phyloP scores from a whole-genome alignment of 2,113 vertebrate genomes.

The Emydocephalus ijimae region DNA sequence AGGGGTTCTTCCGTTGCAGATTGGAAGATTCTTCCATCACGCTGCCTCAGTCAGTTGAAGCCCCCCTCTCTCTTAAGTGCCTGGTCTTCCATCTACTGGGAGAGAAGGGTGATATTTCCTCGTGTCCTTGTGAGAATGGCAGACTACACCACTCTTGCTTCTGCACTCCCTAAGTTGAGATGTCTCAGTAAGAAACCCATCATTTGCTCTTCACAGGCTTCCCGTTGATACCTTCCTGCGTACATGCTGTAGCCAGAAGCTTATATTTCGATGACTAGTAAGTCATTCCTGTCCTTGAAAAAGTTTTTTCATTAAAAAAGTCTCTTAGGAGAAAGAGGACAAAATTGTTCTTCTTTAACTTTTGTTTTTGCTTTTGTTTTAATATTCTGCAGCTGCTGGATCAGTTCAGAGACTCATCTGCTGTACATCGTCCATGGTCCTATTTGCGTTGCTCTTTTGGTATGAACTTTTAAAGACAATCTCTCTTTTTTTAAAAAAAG shows the following conservation, averaged over 20 bases:
- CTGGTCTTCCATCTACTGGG: neutral
- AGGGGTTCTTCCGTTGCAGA: neutral
- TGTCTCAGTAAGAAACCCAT: constrained; percentile 7
- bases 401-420: constrained; percentile 93
- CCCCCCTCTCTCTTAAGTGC: neutral
- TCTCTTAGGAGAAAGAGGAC: neutral
- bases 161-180: neutral
- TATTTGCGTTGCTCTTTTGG: constrained; percentile 93
- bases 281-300: constrained; percentile 49
- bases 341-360: neutral
- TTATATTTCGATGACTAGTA: constrained; percentile 98
- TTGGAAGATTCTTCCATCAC: neutral
- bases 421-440: constrained; percentile 97
- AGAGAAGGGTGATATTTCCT: neutral
- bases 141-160: neutral
- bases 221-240: constrained; percentile 88
- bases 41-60: neutral
- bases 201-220: constrained; percentile 76
- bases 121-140: neutral
- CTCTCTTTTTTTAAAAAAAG: neutral
- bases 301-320: neutral
- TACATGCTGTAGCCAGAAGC: constrained; percentile 88
- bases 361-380: constrained; percentile 39
- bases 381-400: constrained; percentile 86
- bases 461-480: constrained; percentile 60